Percentiles rank a stretch among this genome's conserved stretches.
Evolutionary conservation across 2,888 invertebrate species (phyloP).

Genomic region (Drepana falcataria): DNA sequence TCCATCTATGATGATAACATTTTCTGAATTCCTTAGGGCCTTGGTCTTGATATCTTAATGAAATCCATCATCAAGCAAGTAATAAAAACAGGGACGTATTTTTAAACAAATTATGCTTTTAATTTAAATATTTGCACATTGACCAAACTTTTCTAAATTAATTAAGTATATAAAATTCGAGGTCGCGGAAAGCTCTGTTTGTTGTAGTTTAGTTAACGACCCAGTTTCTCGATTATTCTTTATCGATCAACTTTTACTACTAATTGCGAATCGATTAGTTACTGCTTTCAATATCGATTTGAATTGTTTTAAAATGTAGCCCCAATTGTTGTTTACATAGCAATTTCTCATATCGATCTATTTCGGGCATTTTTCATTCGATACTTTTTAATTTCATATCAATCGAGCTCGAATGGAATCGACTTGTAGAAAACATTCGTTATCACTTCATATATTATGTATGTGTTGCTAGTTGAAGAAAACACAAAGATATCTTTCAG

Average conservation of each 20-base stretch:
- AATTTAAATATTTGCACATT: conserved; percentile 8
- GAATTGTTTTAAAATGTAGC: conserved; percentile 13
- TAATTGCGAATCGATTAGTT: conserved; percentile 36
- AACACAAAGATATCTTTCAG: too few species aligned
- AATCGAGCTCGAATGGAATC: too few species aligned
- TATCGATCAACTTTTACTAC: conserved; percentile 41
- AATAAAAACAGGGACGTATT: too few species aligned
- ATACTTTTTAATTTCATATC: background rate
- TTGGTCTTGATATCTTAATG: too few species aligned
- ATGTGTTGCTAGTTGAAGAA: too few species aligned
- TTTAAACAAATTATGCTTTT: background rate
- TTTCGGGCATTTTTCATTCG: background rate
- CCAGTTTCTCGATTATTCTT: conserved; percentile 34
- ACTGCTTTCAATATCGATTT: conserved; percentile 40
- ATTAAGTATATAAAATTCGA: conserved; percentile 2
- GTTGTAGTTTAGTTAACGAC: conserved; percentile 18
- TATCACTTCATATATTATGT: too few species aligned
- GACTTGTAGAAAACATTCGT: too few species aligned
- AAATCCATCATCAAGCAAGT: too few species aligned
- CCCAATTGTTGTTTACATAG: conserved; percentile 8
- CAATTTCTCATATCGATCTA: background rate
- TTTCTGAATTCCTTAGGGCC: too few species aligned
- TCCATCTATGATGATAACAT: too few species aligned
- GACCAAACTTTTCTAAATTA: conserved; percentile 10
- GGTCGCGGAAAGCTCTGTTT: conserved; percentile 17